Evolutionary conservation across 2,113 vertebrate genomes (phyloP), one percentile per base, ranked within the genome.

Genomic region (Nettapus auritus): DNA sequence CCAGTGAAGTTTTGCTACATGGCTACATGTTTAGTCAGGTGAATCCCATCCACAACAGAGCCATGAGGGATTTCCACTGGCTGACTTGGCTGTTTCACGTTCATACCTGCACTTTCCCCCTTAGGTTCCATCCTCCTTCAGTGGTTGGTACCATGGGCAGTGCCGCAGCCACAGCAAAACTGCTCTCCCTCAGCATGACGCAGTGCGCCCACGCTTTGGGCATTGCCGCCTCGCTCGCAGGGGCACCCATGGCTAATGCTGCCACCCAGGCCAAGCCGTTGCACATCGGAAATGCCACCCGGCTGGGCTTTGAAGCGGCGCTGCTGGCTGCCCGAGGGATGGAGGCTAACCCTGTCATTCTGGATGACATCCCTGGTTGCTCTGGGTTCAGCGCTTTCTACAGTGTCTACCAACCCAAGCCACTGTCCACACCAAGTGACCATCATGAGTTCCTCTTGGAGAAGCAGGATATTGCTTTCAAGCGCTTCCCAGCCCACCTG

Each of bases 241-340:
- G 99, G 22, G 99, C 99, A 1, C 99, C 99, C 21, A 99, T 99
- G 99, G 98, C 98, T 29, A 99, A 99, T 5, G 99, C 99, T 1
- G 99, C 99, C 89, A 99, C 99, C 48, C 98, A 98, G 74, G 98
- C 98, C 85, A 99, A 99, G 93, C 98, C 99, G 0, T 88, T 99
- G 60, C 99, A 99, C 67, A 97, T 99, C 0, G 99, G 98, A 4
- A 99, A 99, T 2, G 98, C 99, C 5, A 82, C 98, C 6, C 98
- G 99, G 55, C 95, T 99, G 83, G 99, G 99, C 21, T 71, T 99
- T 6, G 99, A 99, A 92, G 98, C 99, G 1, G 98, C 99, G 0
- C 94, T 99, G 82, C 96, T 99, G 94, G 98, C 99, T 0, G 98
- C 98, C 55, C 95, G 97, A 11, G 99, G 98, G 3, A 97, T 99